phyloP scores from a whole-genome alignment of 1,140 invertebrate species.

The Psilanteris sp. region DNA sequence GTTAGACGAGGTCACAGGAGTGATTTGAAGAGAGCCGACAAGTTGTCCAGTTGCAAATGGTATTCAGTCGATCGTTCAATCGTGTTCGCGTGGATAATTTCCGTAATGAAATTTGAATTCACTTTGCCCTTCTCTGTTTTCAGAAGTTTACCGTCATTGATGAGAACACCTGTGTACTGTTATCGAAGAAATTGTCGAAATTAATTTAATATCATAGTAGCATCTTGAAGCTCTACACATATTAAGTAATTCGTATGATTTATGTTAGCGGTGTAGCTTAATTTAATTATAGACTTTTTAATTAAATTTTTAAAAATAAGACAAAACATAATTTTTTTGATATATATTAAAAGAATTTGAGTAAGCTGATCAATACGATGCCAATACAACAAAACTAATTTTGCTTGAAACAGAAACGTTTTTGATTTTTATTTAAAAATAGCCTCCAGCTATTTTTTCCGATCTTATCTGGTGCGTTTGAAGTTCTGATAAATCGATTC shows the following conservation, averaged over 20 bases:
- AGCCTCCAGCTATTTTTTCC: conserved; percentile 9
- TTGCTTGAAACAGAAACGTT: background rate
- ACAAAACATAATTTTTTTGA: no score
- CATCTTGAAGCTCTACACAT: conserved; percentile 32
- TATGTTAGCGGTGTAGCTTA: no score
- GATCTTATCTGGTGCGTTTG: conserved; percentile 26
- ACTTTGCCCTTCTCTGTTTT: conserved; percentile 29
- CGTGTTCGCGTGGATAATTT: conserved; percentile 53
- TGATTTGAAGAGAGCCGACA: conserved; percentile 55
- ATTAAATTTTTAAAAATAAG: no score
- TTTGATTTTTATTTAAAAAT: conserved; percentile 18
- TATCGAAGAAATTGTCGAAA: conserved; percentile 52
- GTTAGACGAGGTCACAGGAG: conserved; percentile 37
- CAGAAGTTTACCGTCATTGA: conserved; percentile 44
- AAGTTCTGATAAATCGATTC: conserved; percentile 40
- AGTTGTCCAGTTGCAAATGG: conserved; percentile 45
- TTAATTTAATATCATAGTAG: conserved; percentile 42
- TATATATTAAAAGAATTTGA: no score
- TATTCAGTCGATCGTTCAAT: conserved; percentile 45
- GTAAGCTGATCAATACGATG: no score
- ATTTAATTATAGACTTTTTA: no score
- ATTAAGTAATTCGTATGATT: no score
- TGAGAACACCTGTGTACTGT: conserved; percentile 46
- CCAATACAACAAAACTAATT: background rate
- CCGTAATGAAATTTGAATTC: conserved; percentile 59